phyloP scores from a whole-genome alignment of 2,797 vertebrate genomes.

The Microctenopoma stevenorrisi region DNA sequence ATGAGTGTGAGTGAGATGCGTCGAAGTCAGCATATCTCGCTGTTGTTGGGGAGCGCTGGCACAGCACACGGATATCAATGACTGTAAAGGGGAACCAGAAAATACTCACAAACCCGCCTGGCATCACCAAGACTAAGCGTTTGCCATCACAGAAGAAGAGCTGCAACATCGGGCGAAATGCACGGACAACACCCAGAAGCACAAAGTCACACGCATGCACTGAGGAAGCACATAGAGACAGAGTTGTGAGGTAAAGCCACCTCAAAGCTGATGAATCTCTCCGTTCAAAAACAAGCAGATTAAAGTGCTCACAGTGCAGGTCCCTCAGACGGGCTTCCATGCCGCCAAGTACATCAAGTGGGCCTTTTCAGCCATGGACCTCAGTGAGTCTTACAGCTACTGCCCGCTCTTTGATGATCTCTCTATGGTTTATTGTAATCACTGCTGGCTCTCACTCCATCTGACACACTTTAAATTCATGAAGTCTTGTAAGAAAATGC shows the following conservation, averaged over 20 bases:
- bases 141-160: constrained; percentile 4
- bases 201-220: constrained; percentile 55
- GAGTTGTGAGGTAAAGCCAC: constrained; percentile 47
- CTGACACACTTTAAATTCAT: constrained; percentile 65
- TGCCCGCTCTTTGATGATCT: constrained; percentile 75
- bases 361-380: constrained; percentile 67
- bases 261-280: constrained; percentile 70
- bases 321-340: constrained; percentile 58
- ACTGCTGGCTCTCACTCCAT: constrained; percentile 60
- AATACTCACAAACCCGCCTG: constrained; percentile 33
- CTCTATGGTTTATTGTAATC: constrained; percentile 68
- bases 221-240: constrained; percentile 47
- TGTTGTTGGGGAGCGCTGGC: constrained; percentile 30
- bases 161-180: constrained; percentile 37
- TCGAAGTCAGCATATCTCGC: constrained; percentile 58
- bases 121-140: not conserved
- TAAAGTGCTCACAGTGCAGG: constrained; percentile 62
- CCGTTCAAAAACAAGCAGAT: constrained; percentile 66
- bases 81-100: constrained; percentile 32
- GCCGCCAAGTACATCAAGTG: constrained; percentile 65
- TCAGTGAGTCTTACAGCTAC: constrained; percentile 66
- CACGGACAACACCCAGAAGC: constrained; percentile 23
- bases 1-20: constrained; percentile 60
- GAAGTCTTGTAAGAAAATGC: constrained; percentile 42
- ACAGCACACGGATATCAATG: constrained; percentile 44